Evolutionary conservation across 2,888 invertebrate species (phyloP).

Genomic region (Cheilosia variabilis): DNA sequence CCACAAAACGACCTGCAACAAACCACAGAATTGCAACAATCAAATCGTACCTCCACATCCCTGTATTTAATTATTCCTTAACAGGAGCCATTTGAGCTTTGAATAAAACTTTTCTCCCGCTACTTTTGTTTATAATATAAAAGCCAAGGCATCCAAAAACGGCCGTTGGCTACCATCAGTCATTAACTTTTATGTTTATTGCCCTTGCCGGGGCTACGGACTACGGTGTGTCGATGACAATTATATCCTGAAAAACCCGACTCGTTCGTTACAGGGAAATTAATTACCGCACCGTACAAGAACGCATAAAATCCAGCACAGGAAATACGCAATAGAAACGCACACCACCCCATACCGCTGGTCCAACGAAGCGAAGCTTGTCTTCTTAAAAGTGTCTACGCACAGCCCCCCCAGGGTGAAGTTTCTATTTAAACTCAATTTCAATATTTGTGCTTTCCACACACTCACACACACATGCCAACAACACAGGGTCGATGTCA

Average conservation of each 20-base stretch:
- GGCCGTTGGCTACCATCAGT: conserved; percentile 56
- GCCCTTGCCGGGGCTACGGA: conserved; percentile 5
- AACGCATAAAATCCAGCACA: conserved; percentile 58
- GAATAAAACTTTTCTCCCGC: background rate
- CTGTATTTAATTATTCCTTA: conserved; percentile 50
- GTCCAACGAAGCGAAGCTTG: background rate
- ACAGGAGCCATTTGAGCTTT: background rate
- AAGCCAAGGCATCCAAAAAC: conserved; percentile 36
- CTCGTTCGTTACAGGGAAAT: conserved; percentile 68
- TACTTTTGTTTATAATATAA: conserved; percentile 13
- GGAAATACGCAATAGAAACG: background rate
- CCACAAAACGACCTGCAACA: conserved; percentile 49
- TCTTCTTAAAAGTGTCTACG: conserved; percentile 32
- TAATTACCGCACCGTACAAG: conserved; percentile 66
- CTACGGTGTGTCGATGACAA: conserved; percentile 66
- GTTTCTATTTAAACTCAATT: conserved; percentile 7
- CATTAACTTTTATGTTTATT: conserved; percentile 74
- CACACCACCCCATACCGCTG: background rate
- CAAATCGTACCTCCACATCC: background rate
- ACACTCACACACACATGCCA: background rate
- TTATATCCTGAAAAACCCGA: conserved; percentile 55
- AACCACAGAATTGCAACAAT: conserved; percentile 36
- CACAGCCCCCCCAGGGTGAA: conserved; percentile 24
- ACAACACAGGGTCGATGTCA: conserved; percentile 30
- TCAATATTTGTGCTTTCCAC: background rate